Evolutionary conservation across 2,888 invertebrate genomes (phyloP), one percentile per base, ranked within the genome.

Genomic region (Lacanobia oleracea): DNA sequence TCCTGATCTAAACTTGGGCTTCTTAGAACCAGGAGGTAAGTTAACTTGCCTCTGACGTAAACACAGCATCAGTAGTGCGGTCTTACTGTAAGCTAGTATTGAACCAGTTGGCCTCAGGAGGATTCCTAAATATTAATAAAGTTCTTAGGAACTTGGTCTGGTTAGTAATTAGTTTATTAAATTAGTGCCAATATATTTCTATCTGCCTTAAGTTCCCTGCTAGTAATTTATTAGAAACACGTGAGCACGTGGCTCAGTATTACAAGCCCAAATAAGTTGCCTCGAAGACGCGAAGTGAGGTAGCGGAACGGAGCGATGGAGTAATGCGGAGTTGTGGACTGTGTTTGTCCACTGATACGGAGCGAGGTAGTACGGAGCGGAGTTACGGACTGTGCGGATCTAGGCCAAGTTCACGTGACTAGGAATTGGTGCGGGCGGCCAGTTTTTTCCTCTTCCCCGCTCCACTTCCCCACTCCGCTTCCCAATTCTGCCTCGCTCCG

Each of bases 91-190:
- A 57, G 68, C 27, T 48, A 56, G 40, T 33, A 27, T 48, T 56
- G 43, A 45, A 40, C 27, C 27, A 50, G 40, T 40, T 14, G 33
- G 33, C 53, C 59, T 59, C 60, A 6, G n/a, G 50, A 51, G 51
- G n/a, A 59, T 53, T 70, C 3, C 14, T 51, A 1, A 33, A 71
- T n/a, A 54, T 54, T 69, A 27, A 18, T 40, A 14, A 18, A 66
- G 18, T 54, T 61, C 21, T 16, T 18, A 14, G 18, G 60, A 69
- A n/a, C n/a, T 2, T 3, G 2, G 23, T 14, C 16, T 14, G 8
- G 40, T 21, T 21, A 61, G 62, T 18, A 23, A 23, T 71, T 43
- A 1, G 51, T 61, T 48, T 16, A 48, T 48, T 54, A 8, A 37
- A 54, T 57, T 21, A 27, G 23, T 10, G 10, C 2, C 14, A 16